A percentile compares a stretch with the other conserved stretches of the same genome.
Conservation (phyloP, 2,888 invertebrate genomes). For the Caenorhabditis japonica region DNA sequence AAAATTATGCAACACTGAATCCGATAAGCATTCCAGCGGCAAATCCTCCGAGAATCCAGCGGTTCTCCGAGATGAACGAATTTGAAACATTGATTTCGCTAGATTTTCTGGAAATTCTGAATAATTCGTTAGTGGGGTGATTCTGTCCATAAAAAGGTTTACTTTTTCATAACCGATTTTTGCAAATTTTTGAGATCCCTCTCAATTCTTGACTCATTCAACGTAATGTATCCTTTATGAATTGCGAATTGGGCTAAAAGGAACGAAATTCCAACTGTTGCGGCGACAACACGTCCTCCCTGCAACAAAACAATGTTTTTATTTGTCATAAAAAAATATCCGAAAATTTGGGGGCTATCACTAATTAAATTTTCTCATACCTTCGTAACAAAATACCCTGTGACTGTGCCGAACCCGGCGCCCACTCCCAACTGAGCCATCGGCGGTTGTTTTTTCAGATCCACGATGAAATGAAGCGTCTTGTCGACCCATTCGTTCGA, state of each 20-base stretch:
- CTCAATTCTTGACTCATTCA: conserved; percentile 48
- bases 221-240: conserved; percentile 52
- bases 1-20: conserved; percentile 45
- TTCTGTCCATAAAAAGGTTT: too few relatives aligned
- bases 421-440: conserved; percentile 48
- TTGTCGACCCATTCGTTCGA: conserved; percentile 17
- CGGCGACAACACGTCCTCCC: conserved; percentile 47
- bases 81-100: conserved; percentile 19
- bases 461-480: conserved; percentile 20
- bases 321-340: too few relatives aligned
- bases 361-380: conserved; percentile 15
- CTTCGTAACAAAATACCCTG: conserved; percentile 49
- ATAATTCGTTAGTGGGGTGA: too few relatives aligned
- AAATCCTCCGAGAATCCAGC: conserved; percentile 51
- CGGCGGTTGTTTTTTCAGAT: conserved; percentile 43
- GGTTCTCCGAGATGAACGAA: conserved; percentile 35
- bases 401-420: conserved; percentile 42
- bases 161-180: conserved; percentile 42
- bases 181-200: conserved; percentile 40
- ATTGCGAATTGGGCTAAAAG: conserved; percentile 42
- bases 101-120: conserved; percentile 19
- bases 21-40: conserved; percentile 52
- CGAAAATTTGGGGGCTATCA: too few relatives aligned
- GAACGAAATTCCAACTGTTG: conserved; percentile 49
- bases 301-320: too few relatives aligned